Evolutionary conservation across 2,797 vertebrate genomes (phyloP).

Genomic region (Aulostomus chinensis): DNA sequence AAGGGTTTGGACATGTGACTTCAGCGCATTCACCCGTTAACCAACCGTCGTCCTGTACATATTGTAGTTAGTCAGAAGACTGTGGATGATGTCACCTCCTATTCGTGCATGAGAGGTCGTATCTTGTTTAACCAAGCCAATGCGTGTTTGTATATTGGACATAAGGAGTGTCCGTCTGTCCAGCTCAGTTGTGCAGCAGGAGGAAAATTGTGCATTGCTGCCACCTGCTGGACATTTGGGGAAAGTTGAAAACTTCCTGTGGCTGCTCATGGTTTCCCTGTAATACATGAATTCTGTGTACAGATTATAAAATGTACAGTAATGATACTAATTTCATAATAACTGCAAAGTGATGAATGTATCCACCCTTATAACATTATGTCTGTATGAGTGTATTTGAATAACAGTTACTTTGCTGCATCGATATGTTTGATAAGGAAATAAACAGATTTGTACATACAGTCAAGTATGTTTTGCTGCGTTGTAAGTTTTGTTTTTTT

Average conservation of each 20-base stretch:
- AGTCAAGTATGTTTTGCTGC: slow-evolving; percentile 4
- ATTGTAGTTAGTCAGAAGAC: slow-evolving; percentile 44
- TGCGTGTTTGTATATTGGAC: slow-evolving; percentile 46
- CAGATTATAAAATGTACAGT: slow-evolving; percentile 54
- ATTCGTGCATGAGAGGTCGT: slow-evolving; percentile 41
- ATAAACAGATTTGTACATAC: slow-evolving; percentile 55
- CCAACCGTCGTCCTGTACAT: slow-evolving; percentile 44
- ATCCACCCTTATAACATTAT: slow-evolving; percentile 7
- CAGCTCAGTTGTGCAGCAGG: background rate
- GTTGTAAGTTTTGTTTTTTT: background rate
- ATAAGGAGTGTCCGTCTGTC: slow-evolving; percentile 39
- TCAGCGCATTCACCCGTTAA: slow-evolving; percentile 17
- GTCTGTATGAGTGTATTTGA: slow-evolving; percentile 30
- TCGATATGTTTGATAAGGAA: slow-evolving; percentile 18
- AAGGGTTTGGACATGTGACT: background rate
- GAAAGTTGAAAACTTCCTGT: background rate
- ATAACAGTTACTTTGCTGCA: slow-evolving; percentile 21
- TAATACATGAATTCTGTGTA: slow-evolving; percentile 29
- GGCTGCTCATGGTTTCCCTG: background rate
- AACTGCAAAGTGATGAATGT: slow-evolving; percentile 22
- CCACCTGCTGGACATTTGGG: slow-evolving; percentile 64
- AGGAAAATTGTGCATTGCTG: slow-evolving; percentile 48
- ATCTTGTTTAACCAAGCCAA: slow-evolving; percentile 17
- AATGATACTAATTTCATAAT: slow-evolving; percentile 21
- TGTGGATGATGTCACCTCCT: slow-evolving; percentile 15